Percentiles rank a stretch among this genome's conserved stretches.
Evolutionary conservation across 2,113 vertebrate species (phyloP).

Genomic region (Platycercus adscitus): DNA sequence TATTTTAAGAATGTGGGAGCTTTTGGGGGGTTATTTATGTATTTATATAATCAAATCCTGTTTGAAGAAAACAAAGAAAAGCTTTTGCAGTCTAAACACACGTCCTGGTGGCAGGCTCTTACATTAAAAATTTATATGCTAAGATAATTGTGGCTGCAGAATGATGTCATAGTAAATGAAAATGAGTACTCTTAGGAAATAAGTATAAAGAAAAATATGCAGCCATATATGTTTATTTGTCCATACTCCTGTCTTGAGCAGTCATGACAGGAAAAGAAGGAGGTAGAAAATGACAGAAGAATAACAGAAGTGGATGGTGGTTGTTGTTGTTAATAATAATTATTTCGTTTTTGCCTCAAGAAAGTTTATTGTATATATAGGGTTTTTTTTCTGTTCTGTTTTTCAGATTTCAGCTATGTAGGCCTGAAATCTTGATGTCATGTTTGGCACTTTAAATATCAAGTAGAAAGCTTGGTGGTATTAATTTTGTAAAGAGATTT

Average conservation of each 20-base stretch:
- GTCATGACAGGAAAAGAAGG: not conserved
- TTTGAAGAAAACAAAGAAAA: not conserved
- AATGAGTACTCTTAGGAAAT: not conserved
- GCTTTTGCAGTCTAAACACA: not conserved
- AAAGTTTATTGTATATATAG: not conserved
- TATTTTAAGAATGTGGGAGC: not conserved
- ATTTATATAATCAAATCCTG: not conserved
- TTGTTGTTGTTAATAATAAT: not conserved
- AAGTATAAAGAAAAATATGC: not conserved
- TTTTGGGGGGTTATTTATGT: not conserved
- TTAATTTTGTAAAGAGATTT: constrained; percentile 59
- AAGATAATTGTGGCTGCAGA: not conserved
- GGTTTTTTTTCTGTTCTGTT: not conserved
- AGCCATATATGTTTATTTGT: not conserved
- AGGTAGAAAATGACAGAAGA: not conserved
- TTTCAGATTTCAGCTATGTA: not conserved
- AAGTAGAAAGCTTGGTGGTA: constrained; percentile 17
- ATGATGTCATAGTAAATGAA: not conserved
- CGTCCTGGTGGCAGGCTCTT: not conserved
- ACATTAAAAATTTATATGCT: not conserved
- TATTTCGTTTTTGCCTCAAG: not conserved
- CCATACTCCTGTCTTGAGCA: not conserved
- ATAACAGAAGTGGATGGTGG: not conserved
- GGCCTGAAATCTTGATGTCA: not conserved
- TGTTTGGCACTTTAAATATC: not conserved